Percentiles rank a stretch among this genome's conserved stretches.
These are phyloP conservation scores for Stichodactyla mertensii DNA, from an alignment of 64 coral and sea anemone species.

Conservation along the genomic window DNA sequence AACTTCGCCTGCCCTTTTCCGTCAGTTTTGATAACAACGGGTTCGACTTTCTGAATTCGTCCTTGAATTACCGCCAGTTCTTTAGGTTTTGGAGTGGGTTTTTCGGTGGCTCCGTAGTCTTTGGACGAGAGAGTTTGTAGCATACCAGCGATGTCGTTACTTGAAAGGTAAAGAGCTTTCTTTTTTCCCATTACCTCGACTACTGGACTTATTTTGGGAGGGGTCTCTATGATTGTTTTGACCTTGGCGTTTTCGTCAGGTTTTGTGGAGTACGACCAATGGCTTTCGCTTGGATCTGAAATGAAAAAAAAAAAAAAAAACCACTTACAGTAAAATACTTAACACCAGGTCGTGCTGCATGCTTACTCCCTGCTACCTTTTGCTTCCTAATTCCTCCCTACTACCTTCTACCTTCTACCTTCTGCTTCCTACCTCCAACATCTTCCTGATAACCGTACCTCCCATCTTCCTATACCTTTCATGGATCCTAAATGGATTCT, in stretches of 20 bases:
- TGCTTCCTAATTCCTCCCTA: too few relatives aligned
- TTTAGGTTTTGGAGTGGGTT: background rate
- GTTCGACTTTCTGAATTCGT: constrained; percentile 7
- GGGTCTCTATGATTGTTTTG: background rate
- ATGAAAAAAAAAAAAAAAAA: background rate
- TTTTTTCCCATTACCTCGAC: constrained; percentile 13
- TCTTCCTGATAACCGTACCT: too few relatives aligned
- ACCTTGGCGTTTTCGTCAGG: background rate
- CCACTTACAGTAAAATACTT: background rate
- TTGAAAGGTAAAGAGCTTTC: constrained; percentile 7
- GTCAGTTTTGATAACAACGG: background rate
- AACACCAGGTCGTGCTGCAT: too few relatives aligned
- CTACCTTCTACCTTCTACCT: too few relatives aligned
- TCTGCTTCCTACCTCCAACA: too few relatives aligned
- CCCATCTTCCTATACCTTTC: background rate
- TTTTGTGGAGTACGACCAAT: background rate
- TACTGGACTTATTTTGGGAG: background rate
- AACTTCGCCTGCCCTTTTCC: background rate
- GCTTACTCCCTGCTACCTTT: too few relatives aligned
- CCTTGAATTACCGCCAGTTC: constrained; percentile 28
- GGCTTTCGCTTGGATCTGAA: background rate
- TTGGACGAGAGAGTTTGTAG: constrained; percentile 1
- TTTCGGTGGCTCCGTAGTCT: background rate
- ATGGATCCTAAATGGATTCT: background rate
- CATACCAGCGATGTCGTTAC: constrained; percentile 19